These are phyloP conservation scores for Pelagia noctiluca DNA, from an alignment of 30 jellyfish, hydroid and myxozoan genomes.

Conservation along the genomic window DNA sequence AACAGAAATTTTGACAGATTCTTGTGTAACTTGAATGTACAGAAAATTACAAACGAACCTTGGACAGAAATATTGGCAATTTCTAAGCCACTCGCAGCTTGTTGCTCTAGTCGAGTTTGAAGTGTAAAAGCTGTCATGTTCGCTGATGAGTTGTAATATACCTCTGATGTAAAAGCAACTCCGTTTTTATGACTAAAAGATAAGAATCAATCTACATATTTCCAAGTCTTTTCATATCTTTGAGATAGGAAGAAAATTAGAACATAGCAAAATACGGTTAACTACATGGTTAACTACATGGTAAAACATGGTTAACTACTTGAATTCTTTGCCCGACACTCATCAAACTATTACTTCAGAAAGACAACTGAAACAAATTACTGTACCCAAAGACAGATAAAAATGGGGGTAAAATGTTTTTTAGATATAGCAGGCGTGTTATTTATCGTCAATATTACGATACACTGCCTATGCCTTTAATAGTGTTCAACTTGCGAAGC, in stretches of 20 bases:
- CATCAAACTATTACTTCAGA: background rate
- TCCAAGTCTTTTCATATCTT: background rate
- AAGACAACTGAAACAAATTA: background rate
- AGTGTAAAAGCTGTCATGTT: background rate
- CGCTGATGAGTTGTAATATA: slow-evolving; percentile 16
- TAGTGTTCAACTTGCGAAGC: too few relatives aligned
- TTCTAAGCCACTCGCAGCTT: background rate
- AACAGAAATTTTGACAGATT: background rate
- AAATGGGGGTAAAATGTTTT: too few relatives aligned
- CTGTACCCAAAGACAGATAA: too few relatives aligned
- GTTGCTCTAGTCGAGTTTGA: background rate
- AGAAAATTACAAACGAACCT: slow-evolving; percentile 11
- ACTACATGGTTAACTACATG: background rate
- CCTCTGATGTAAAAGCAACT: slow-evolving; percentile 19
- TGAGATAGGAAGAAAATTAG: background rate
- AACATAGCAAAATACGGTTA: background rate
- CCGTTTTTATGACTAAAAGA: slow-evolving; percentile 10
- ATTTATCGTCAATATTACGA: too few relatives aligned
- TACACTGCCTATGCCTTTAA: too few relatives aligned
- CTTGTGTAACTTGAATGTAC: too few relatives aligned
- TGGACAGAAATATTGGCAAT: slow-evolving; percentile 20
- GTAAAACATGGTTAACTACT: background rate
- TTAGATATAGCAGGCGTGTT: too few relatives aligned
- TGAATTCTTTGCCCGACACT: background rate
- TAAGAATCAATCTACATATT: background rate